phyloP scores from a whole-genome alignment of 2,797 vertebrate species.

The Peromyscus nudipes region DNA sequence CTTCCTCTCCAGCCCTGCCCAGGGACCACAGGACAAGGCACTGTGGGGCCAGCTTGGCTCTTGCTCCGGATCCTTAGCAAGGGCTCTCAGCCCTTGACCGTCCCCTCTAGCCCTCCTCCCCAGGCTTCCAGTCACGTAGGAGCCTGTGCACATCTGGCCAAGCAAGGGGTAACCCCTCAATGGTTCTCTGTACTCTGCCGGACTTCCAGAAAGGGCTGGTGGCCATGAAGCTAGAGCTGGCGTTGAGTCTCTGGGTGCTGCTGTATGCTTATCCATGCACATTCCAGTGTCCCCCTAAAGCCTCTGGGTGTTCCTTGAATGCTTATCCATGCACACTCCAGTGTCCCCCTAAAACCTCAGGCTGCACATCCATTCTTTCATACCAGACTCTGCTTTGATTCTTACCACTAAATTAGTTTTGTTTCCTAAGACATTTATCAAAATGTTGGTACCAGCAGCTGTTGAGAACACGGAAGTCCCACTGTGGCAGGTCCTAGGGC shows the following conservation, averaged over 20 bases:
- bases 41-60: background rate
- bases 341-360: background rate
- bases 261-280: too few species aligned
- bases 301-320: too few species aligned
- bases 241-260: background rate
- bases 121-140: background rate
- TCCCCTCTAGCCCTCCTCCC: background rate
- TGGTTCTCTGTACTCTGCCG: background rate
- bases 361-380: fast-evolving
- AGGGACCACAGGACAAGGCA: background rate
- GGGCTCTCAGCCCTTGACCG: background rate
- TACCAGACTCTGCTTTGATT: background rate
- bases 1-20: background rate
- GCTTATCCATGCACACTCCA: too few species aligned
- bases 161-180: background rate
- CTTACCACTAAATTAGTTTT: background rate
- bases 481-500: constrained; percentile 14
- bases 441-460: background rate
- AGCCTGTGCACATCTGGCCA: background rate
- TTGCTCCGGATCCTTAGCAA: background rate
- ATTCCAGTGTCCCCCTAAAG: too few species aligned
- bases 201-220: background rate
- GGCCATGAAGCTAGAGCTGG: background rate
- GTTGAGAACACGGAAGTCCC: constrained; percentile 2
- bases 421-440: constrained; percentile 20